Evolutionary conservation across 2,797 vertebrate genomes (phyloP), one percentile per base, ranked within the genome.

Genomic region (Parauchenoglanis ngamensis): DNA sequence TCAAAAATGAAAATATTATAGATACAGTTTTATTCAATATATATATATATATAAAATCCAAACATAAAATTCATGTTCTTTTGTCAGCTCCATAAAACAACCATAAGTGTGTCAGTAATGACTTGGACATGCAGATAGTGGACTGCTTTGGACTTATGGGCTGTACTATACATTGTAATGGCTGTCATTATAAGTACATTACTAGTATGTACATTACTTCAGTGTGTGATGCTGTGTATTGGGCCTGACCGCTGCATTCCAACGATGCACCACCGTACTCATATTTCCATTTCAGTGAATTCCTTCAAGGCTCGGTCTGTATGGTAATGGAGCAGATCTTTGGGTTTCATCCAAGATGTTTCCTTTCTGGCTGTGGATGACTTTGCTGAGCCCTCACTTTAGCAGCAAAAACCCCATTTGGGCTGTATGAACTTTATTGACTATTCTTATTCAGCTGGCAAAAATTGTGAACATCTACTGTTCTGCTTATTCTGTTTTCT

Each of bases 311-410:
- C 57, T 31, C n/a, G 17, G 31, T 11, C n/a, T 80, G 83, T 63
- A 85, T 68, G 46, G 65, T 81, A 88, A 61, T 82, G 63, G 75
- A 77, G 28, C 75, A 6, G 25, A 70, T 79, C 59, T 72, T 79
- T 87, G 87, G 82, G 63, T 23, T 70, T 68, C 21, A 15, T 87
- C 28, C 75, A 87, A 84, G 87, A 87, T 2, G 68, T 84, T 88
- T 88, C 75, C 67, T 85, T 80, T 61, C 65, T 73, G 87, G 87
- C 54, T 80, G 65, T 79, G 56, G 40, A 72, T 73, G 76, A 88
- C 75, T 76, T 87, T 56, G 52, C 11, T 72, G 28, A 79, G 54
- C 85, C 76, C 44, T 78, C 54, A 23, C 8, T 68, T 84, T 63
- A 70, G 40, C 79, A 46, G 57, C 52, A 31, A 79, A 56, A 56